Conservation (phyloP, 53 echinoderm and acorn worm species). For the Mesocentrotus franciscanus region DNA sequence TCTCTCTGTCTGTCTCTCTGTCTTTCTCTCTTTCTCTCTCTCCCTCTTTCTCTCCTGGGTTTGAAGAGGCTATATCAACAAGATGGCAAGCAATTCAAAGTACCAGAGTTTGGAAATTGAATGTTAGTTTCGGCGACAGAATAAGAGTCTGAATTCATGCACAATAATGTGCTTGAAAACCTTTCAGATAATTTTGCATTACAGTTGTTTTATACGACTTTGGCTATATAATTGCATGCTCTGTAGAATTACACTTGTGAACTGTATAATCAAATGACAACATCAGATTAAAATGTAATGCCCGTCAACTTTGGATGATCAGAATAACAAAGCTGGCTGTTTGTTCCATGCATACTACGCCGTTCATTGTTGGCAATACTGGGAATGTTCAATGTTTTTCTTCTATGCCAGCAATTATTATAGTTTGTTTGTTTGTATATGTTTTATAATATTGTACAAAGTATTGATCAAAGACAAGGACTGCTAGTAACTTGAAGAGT, state of each 20-base stretch:
- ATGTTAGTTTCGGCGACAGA: no score
- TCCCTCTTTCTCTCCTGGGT: no score
- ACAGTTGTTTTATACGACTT: background rate
- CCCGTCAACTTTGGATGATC: background rate
- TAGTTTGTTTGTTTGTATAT: background rate
- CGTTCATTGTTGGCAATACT: background rate
- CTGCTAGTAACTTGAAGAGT: background rate
- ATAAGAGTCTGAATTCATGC: background rate
- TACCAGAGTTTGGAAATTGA: no score
- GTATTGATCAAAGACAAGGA: slow-evolving; percentile 6
- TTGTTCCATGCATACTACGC: background rate
- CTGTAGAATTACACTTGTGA: background rate
- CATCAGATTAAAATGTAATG: background rate
- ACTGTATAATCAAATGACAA: background rate
- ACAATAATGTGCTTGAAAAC: background rate
- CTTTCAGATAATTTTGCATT: background rate
- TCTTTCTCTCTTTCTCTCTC: no score
- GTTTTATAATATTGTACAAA: slow-evolving; percentile 23
- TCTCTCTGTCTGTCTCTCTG: no score
- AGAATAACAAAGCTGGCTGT: background rate
- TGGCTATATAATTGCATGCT: background rate
- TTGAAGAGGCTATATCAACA: no score
- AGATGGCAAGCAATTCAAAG: no score
- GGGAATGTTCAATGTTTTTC: slow-evolving; percentile 18
- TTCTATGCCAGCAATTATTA: slow-evolving; percentile 4